A percentile compares a stretch with the other conserved stretches of the same genome.
These are phyloP conservation scores for Cyclophora albipunctata DNA, from an alignment of 2,888 invertebrate species.

Conservation along the genomic window DNA sequence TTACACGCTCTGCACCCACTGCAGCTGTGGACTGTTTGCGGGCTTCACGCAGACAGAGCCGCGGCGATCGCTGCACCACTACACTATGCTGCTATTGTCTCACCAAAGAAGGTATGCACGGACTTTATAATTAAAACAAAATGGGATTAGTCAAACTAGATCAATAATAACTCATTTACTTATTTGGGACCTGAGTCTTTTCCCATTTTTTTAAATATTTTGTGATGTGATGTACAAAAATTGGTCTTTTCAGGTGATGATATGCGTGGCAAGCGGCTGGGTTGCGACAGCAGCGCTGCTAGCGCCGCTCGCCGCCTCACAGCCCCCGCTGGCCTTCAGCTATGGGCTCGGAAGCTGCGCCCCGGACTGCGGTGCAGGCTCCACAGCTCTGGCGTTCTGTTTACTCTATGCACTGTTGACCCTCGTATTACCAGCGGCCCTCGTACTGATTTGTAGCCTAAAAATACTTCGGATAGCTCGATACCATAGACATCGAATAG, in stretches of 20 bases:
- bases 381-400: slow-evolving; percentile 78
- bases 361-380: slow-evolving; percentile 79
- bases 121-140: too few relatives aligned
- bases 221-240: background rate
- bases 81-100: slow-evolving; percentile 86
- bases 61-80: slow-evolving; percentile 87
- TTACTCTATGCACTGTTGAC: slow-evolving; percentile 79
- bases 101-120: slow-evolving; percentile 76
- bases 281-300: slow-evolving; percentile 77
- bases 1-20: slow-evolving; percentile 83
- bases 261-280: slow-evolving; percentile 82
- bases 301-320: slow-evolving; percentile 77
- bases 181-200: background rate
- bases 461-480: slow-evolving; percentile 80
- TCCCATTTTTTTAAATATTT: background rate
- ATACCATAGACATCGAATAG: slow-evolving; percentile 88
- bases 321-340: slow-evolving; percentile 61
- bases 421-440: slow-evolving; percentile 78
- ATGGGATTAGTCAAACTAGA: background rate
- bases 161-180: background rate
- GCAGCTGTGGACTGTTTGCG: slow-evolving; percentile 86
- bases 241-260: slow-evolving; percentile 66
- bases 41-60: slow-evolving; percentile 85
- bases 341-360: slow-evolving; percentile 78
- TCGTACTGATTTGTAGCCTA: slow-evolving; percentile 82